phyloP scores from a whole-genome alignment of 2,888 invertebrate genomes.

The Podabrus alpinus region DNA sequence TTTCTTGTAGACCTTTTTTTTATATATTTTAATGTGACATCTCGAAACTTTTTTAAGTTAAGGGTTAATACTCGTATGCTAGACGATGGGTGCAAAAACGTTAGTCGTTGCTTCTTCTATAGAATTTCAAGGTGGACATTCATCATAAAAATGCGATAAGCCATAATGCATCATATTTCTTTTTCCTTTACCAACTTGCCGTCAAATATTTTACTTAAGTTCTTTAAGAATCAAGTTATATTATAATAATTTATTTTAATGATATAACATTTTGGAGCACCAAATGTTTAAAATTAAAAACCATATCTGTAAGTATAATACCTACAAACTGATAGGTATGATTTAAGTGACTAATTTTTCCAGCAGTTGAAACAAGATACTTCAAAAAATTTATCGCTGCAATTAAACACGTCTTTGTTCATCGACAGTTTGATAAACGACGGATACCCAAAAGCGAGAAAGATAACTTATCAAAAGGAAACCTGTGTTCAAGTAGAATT shows the following conservation, averaged over 20 bases:
- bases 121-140: slow-evolving; percentile 12
- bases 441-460: slow-evolving; percentile 2
- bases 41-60: slow-evolving; percentile 15
- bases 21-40: slow-evolving; percentile 24
- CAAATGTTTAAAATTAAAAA: neutral
- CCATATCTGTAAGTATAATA: neutral
- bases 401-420: slow-evolving; percentile 5
- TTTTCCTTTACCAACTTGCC: neutral
- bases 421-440: slow-evolving; percentile 4
- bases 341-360: neutral
- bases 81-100: slow-evolving; percentile 8
- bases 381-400: slow-evolving; percentile 1
- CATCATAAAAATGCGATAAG: slow-evolving; percentile 7
- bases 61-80: neutral
- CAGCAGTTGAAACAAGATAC: neutral
- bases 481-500: neutral
- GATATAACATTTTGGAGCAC: neutral
- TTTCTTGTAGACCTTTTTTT: slow-evolving; percentile 18
- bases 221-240: neutral
- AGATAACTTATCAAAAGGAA: slow-evolving; percentile 4
- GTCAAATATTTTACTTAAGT: neutral
- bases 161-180: neutral
- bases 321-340: neutral
- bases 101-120: neutral
- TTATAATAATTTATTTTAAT: neutral